Evolutionary conservation across 2,888 invertebrate species (phyloP), one percentile per base, ranked within the genome.

Genomic region (Tricholauxania praeusta): DNA sequence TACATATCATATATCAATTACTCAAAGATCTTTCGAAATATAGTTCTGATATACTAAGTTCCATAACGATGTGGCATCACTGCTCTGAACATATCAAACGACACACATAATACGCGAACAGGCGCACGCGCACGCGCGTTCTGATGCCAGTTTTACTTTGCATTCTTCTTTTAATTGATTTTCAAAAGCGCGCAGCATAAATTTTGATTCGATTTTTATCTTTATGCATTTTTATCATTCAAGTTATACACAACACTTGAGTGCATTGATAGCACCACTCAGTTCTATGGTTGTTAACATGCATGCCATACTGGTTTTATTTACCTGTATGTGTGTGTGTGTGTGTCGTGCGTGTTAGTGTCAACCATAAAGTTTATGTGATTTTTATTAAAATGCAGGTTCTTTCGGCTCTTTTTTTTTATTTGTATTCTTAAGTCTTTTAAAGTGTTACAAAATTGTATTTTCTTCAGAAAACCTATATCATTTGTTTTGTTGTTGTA

Each of bases 161-260:
- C 48, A 28, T 59, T 60, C 69, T 60, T 65, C 62, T 72, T 77
- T 76, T 78, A 76, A 78, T 76, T 78, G 75, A 78, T 78, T 78
- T 75, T 66, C 71, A 74, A 39, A 73, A 71, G 76, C 73, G 72
- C 71, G 72, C 74, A 75, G 74, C 74, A 76, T 76, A 78, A 76
- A 78, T 76, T 76, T 69, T 71, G 57, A 75, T 76, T 72, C 72
- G 73, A 73, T 73, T 70, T 69, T 76, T 76, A 76, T 74, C 76
- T 75, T 60, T 28, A 32, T 64, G 64, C 68, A 22, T 57, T 72
- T 67, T 69, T 69, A 69, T 69, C 59, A 39, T 39, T 39, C 39
- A 39, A 39, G 39, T 39, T 39, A 39, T 39, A 39, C 39, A 19
- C 59, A 39, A 10, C 39, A 39, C 10, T 39, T 39, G 39, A 39